Evolutionary conservation across 2,888 invertebrate genomes (phyloP), one percentile per base, ranked within the genome.

Genomic region (Mellilla xanthometata): DNA sequence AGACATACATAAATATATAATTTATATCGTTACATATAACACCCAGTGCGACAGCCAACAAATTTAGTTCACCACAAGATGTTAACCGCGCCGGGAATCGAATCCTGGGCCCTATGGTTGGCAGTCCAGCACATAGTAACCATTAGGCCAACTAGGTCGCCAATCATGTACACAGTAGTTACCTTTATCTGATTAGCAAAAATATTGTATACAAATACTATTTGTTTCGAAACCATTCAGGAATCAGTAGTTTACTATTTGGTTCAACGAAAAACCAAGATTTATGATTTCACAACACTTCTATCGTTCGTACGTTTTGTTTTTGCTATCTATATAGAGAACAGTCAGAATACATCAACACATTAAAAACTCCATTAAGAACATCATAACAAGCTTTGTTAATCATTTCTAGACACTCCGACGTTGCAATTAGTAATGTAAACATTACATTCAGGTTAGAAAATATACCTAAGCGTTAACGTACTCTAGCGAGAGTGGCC

Each of bases 311-410:
- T 7, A 5, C 8, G 8, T 24, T 24, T 24, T 9, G 12, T 10
- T 22, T 12, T 22, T 39, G 9, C 11, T 27, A 11, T 8, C 11
- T 12, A n/a, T 12, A 22, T 12, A 22, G 33, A 33, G 9, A 12
- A 6, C 29, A n/a, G 9, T 22, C 12, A 19, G 39, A 22, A 53
- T 45, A 33, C 42, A 45, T 43, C 47, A 53, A 15, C 29, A 50
- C 35, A 39, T 50, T 34, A 52, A 39, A 41, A 49, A 48, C 22
- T 28, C 42, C 45, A 43, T 46, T 55, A 35, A 23, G 13, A 42
- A 39, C 33, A 42, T 35, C 43, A 48, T 42, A 48, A 43, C 48
- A 43, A 22, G 33, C 36, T 33, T 31, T 27, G 34, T 42, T 28
- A 19, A 11, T 36, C 22, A 22, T 9, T 35, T 38, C 15, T 27